phyloP scores from a whole-genome alignment of 2,797 vertebrate genomes.

The Aldrovandia affinis region DNA sequence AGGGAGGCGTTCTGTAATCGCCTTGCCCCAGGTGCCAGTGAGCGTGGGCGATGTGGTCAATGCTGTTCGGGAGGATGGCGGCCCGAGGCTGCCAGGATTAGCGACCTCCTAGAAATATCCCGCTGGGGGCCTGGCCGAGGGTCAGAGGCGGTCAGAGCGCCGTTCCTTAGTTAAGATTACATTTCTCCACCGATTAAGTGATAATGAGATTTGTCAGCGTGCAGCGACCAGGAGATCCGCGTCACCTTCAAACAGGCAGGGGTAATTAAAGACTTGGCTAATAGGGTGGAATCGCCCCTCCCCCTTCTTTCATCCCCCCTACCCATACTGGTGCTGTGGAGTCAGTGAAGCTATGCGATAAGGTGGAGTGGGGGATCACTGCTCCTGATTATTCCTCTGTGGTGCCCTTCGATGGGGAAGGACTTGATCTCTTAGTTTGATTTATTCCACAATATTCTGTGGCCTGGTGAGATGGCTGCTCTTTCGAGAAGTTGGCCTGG shows the following conservation, averaged over 20 bases:
- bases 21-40: not conserved
- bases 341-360: not conserved
- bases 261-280: slow-evolving; percentile 67
- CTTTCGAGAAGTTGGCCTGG: not conserved
- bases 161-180: slow-evolving; percentile 62
- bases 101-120: not conserved
- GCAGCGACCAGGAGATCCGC: slow-evolving; percentile 40
- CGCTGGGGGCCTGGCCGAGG: not conserved
- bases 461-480: no score
- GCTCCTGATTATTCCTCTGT: not conserved
- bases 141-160: slow-evolving; percentile 27
- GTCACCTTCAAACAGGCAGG: slow-evolving; percentile 44
- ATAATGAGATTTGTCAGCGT: slow-evolving; percentile 68
- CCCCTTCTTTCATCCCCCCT: slow-evolving; percentile 29
- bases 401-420: not conserved
- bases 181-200: slow-evolving; percentile 64
- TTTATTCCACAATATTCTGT: not conserved
- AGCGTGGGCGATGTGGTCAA: not conserved
- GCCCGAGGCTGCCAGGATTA: slow-evolving; percentile 12
- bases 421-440: not conserved
- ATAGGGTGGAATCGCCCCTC: slow-evolving; percentile 48
- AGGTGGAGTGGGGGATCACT: not conserved
- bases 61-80: not conserved
- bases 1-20: not conserved
- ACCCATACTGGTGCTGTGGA: slow-evolving; percentile 29